A percentile compares a stretch with the other conserved stretches of the same genome.
phyloP scores from a whole-genome alignment of 2,113 vertebrate genomes.

The Bubo bubo region DNA sequence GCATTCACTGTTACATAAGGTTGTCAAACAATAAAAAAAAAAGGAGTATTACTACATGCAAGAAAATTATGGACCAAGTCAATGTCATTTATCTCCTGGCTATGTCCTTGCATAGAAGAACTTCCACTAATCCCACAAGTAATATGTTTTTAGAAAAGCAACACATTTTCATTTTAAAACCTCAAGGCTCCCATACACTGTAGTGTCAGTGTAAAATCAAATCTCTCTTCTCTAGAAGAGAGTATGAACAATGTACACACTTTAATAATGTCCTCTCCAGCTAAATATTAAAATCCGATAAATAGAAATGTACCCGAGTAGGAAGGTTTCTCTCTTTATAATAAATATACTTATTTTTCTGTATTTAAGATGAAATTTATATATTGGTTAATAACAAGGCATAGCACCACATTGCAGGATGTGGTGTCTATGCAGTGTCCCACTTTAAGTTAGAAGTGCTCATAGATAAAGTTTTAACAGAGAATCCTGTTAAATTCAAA shows the following conservation, averaged over 20 bases:
- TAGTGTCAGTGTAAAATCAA: not conserved
- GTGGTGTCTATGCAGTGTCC: not conserved
- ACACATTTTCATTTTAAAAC: not conserved
- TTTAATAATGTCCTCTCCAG: not conserved
- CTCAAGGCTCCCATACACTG: not conserved
- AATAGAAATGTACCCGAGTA: not conserved
- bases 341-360: not conserved
- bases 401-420: not conserved
- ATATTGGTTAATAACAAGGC: not conserved
- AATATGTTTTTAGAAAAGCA: not conserved
- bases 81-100: not conserved
- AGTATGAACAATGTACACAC: rapidly evolving
- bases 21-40: not conserved
- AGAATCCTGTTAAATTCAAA: not conserved
- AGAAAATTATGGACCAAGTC: not conserved
- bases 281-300: not conserved
- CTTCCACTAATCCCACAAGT: not conserved
- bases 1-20: not conserved
- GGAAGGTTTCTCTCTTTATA: not conserved
- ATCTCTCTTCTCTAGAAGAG: not conserved
- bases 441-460: not conserved
- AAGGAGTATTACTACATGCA: rapidly evolving
- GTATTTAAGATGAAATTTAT: not conserved
- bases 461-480: not conserved
- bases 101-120: not conserved